Conservation (phyloP, 2,888 invertebrate genomes). For the Agrenia bidenticulata region DNA sequence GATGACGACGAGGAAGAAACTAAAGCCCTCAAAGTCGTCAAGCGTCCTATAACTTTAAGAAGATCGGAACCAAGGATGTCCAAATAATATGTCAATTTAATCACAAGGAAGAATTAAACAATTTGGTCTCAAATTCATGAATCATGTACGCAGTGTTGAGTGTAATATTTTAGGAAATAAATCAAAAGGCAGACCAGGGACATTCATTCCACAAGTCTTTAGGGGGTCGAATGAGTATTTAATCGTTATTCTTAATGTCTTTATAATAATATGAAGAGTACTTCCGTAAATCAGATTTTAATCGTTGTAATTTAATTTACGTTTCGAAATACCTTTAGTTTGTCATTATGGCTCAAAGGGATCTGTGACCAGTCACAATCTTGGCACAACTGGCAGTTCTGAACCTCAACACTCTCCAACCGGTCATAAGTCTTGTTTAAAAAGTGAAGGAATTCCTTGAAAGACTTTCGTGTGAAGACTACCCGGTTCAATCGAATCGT, state of each 20-base stretch:
- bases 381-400: not conserved
- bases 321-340: too few relatives aligned
- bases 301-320: too few relatives aligned
- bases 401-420: not conserved
- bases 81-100: not conserved
- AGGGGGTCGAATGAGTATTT: too few relatives aligned
- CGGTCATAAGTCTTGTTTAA: not conserved
- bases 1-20: conserved; percentile 31
- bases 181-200: too few relatives aligned
- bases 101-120: not conserved
- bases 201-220: too few relatives aligned
- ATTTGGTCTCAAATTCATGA: not conserved
- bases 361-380: not conserved
- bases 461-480: not conserved
- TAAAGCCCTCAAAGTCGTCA: not conserved
- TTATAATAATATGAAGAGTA: too few relatives aligned
- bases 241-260: too few relatives aligned
- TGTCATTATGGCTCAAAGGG: too few relatives aligned
- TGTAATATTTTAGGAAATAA: too few relatives aligned
- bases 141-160: not conserved
- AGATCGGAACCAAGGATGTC: not conserved
- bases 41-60: not conserved
- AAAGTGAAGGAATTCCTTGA: not conserved
- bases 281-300: too few relatives aligned
- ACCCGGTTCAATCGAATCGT: not conserved